Evolutionary conservation across 92 coral and sea anemone species (phyloP).

Genomic region (Isaurus tuberculatus): DNA sequence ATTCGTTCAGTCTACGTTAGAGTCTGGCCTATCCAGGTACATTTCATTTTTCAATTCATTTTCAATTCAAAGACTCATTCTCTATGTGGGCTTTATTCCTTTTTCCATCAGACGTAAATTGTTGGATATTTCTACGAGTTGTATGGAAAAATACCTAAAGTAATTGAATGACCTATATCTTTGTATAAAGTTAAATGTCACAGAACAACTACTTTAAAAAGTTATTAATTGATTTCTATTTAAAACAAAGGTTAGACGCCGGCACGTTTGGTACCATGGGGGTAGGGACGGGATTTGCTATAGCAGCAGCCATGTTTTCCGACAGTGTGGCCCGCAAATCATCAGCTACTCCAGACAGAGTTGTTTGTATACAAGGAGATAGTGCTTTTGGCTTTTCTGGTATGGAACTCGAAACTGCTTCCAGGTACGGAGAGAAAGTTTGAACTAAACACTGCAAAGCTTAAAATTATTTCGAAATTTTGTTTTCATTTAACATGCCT

Average conservation of each 20-base stretch:
- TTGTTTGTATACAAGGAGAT: constrained; percentile 97
- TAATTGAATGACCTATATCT: too few relatives aligned
- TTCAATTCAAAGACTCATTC: too few relatives aligned
- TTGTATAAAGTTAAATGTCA: background rate
- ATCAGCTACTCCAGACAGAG: constrained; percentile 68
- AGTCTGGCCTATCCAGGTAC: too few relatives aligned
- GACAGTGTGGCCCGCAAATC: constrained; percentile 51
- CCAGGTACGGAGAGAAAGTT: constrained; percentile 62
- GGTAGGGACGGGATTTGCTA: constrained; percentile 95
- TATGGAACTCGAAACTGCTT: constrained; percentile 97
- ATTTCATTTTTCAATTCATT: too few relatives aligned
- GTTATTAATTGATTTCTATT: background rate
- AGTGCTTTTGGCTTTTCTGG: constrained; percentile 99
- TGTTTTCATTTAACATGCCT: too few relatives aligned
- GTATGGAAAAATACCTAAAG: too few relatives aligned
- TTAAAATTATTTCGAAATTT: too few relatives aligned
- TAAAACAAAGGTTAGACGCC: constrained; percentile 80
- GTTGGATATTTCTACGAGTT: too few relatives aligned
- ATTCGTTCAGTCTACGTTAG: too few relatives aligned
- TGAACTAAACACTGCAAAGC: too few relatives aligned
- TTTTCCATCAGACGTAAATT: too few relatives aligned
- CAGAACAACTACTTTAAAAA: background rate
- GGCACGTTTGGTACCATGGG: constrained; percentile 99
- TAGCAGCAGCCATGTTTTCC: constrained; percentile 91
- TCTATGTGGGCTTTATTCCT: too few relatives aligned